Conservation (phyloP, 2,888 invertebrate genomes). For the Cephonodes hylas region DNA sequence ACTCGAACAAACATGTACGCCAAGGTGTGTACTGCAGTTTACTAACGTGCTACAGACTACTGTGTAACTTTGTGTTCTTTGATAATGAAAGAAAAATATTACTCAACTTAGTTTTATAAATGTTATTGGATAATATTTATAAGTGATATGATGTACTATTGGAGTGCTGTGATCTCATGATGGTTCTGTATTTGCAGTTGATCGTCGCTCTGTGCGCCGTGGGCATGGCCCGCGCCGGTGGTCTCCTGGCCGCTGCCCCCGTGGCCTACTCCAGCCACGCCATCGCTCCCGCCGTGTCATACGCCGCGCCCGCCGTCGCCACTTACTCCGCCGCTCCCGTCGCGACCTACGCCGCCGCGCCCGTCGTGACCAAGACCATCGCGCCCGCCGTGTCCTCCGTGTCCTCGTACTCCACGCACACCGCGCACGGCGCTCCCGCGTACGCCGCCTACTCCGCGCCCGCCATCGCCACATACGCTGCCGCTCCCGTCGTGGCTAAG, state of each 20-base stretch:
- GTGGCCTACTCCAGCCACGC: conserved; percentile 76
- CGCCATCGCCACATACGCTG: conserved; percentile 68
- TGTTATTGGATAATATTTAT: background rate
- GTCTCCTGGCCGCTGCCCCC: conserved; percentile 71
- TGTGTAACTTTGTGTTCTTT: background rate
- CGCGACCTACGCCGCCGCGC: conserved; percentile 42
- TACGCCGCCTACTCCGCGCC: conserved; percentile 72
- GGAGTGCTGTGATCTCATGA: conserved; percentile 43
- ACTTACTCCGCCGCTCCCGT: conserved; percentile 39
- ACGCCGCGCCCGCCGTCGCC: no score
- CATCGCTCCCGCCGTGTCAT: no score
- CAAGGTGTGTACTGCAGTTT: conserved; percentile 58
- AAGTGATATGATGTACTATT: background rate
- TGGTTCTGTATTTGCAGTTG: conserved; percentile 36
- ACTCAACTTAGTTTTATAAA: background rate
- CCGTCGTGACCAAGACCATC: conserved; percentile 39
- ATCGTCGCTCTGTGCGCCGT: conserved; percentile 81
- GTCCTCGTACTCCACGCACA: conserved; percentile 51
- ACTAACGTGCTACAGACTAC: conserved; percentile 19
- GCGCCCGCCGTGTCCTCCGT: conserved; percentile 51
- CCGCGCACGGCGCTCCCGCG: conserved; percentile 52
- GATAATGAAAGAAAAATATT: background rate
- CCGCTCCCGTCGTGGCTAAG: conserved; percentile 61
- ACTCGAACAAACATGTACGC: conserved; percentile 76
- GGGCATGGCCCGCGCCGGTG: conserved; percentile 81